Percentiles rank a stretch among this genome's conserved stretches.
phyloP scores from a whole-genome alignment of 2,888 invertebrate species.

The Nephrotoma flavescens region DNA sequence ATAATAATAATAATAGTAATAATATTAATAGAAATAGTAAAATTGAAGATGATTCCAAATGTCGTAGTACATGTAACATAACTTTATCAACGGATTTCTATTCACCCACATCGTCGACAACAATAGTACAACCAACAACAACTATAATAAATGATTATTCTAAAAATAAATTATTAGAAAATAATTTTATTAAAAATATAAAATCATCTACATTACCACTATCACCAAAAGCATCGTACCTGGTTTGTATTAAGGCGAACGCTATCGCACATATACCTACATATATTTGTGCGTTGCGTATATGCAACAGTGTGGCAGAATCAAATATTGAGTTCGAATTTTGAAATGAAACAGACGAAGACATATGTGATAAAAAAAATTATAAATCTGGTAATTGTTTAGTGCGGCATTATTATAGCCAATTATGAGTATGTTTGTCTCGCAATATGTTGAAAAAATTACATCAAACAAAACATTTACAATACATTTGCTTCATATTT shows the following conservation, averaged over 20 bases:
- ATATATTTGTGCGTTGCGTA: not conserved
- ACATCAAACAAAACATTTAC: not conserved
- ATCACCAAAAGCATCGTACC: not conserved
- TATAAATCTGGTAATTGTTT: not conserved
- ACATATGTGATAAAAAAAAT: not conserved
- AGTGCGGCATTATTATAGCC: not conserved
- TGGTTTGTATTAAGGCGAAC: not conserved
- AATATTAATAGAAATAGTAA: not conserved
- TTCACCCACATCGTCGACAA: slow-evolving; percentile 13
- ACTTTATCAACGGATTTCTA: slow-evolving; percentile 37
- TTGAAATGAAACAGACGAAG: not conserved
- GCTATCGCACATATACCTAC: not conserved
- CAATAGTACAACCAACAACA: not conserved
- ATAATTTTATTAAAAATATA: slow-evolving; percentile 1
- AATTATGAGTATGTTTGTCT: not conserved
- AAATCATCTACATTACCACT: not conserved
- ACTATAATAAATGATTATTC: slow-evolving; percentile 11
- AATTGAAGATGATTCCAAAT: slow-evolving; percentile 21
- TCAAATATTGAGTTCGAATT: not conserved
- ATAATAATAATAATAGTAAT: not conserved
- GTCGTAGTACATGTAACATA: slow-evolving; percentile 54
- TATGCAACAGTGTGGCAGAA: not conserved
- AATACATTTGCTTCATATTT: not conserved
- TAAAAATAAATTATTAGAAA: slow-evolving; percentile 1
- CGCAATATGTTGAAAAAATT: not conserved